A percentile compares a stretch with the other conserved stretches of the same genome.
Conservation (phyloP, 2,113 vertebrate genomes). For the Pseudopipra pipra region DNA sequence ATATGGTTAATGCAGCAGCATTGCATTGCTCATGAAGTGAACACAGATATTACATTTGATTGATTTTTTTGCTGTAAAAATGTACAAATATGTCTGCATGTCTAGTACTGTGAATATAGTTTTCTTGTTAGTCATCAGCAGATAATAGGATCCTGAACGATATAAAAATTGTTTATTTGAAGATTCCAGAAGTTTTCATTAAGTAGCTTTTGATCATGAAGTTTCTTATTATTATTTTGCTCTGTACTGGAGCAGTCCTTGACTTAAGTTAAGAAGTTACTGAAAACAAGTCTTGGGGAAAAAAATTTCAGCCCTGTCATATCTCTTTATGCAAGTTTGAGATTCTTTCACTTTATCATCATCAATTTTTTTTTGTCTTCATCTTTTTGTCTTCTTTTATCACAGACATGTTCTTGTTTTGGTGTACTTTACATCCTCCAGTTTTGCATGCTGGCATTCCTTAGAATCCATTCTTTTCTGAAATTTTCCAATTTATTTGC, state of each 20-base stretch:
- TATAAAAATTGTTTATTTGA: not conserved
- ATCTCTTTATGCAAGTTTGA: not conserved
- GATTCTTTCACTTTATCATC: not conserved
- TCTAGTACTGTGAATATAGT: not conserved
- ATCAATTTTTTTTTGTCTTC: not conserved
- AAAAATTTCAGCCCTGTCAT: not conserved
- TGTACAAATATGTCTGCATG: not conserved
- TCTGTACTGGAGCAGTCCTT: not conserved
- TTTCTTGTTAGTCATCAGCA: not conserved
- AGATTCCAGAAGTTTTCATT: not conserved
- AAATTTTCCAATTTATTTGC: not conserved
- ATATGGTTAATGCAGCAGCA: not conserved
- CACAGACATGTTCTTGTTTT: rapidly evolving
- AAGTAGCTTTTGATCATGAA: not conserved
- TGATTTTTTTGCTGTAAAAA: not conserved
- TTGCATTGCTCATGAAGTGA: not conserved
- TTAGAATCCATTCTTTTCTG: not conserved
- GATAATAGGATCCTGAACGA: not conserved
- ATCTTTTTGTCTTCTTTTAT: not conserved
- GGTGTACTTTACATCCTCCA: not conserved
- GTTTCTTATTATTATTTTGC: not conserved
- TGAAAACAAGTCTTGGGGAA: not conserved
- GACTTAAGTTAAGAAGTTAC: not conserved
- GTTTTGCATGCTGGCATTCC: not conserved
- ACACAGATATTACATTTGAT: not conserved